Evolutionary conservation across 2,888 invertebrate species (phyloP).

Genomic region (Eristalis tenax): DNA sequence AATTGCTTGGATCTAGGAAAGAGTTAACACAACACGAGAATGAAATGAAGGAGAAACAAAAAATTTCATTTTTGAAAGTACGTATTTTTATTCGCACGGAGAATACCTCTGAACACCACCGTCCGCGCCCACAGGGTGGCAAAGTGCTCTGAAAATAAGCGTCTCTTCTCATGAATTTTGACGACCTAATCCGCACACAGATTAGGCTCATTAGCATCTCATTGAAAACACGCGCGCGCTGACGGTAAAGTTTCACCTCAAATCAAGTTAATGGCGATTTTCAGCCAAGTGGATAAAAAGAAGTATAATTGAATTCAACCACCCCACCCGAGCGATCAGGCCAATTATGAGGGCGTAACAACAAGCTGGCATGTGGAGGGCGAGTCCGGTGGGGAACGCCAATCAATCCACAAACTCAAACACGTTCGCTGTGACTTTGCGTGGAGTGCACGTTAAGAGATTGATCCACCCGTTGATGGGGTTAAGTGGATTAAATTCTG

Average conservation of each 20-base stretch:
- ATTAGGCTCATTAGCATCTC: conserved; percentile 44
- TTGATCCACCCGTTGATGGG: conserved; percentile 1
- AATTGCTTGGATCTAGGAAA: conserved; percentile 79
- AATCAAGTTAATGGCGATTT: conserved; percentile 25
- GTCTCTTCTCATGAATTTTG: conserved; percentile 3
- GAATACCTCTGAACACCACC: neutral
- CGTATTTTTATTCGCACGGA: neutral
- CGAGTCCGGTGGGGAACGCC: neutral
- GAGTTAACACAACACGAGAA: neutral
- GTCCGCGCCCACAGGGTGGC: neutral
- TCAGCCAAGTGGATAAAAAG: neutral
- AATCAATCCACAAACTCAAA: neutral
- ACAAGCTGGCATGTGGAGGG: neutral
- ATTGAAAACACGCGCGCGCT: conserved; percentile 19
- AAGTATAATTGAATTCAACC: conserved; percentile 25
- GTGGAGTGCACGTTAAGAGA: neutral
- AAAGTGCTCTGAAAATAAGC: neutral
- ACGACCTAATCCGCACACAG: conserved; percentile 21
- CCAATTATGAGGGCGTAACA: conserved; percentile 15
- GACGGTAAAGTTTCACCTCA: conserved; percentile 2
- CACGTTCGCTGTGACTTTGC: neutral
- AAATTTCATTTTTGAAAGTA: neutral
- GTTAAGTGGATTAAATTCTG: conserved; percentile 42
- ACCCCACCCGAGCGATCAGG: neutral
- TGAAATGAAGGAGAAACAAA: neutral